Conservation (phyloP, 2,888 invertebrate species). For the Mythimna loreyi region DNA sequence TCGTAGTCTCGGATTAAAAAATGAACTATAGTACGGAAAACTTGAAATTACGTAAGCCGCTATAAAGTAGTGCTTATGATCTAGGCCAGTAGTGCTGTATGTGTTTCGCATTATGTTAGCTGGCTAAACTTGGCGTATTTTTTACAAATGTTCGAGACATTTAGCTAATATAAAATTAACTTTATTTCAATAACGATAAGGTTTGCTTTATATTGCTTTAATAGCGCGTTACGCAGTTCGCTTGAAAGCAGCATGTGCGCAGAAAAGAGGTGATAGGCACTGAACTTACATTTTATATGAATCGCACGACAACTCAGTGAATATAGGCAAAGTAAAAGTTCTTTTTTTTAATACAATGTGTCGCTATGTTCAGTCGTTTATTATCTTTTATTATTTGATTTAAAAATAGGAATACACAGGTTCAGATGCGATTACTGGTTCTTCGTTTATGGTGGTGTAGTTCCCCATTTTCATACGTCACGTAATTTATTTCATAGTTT, state of each 20-base stretch:
- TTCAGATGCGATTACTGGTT: constrained; percentile 11
- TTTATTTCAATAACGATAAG: neutral
- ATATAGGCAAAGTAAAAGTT: neutral
- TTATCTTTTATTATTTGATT: neutral
- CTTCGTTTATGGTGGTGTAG: constrained; percentile 50
- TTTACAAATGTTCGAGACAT: neutral
- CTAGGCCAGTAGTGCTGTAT: constrained; percentile 3
- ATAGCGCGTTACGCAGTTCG: constrained; percentile 20
- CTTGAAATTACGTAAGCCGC: neutral
- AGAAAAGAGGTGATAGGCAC: constrained; percentile 37
- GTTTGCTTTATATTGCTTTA: neutral
- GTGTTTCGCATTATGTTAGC: neutral
- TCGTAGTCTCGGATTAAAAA: too few species aligned
- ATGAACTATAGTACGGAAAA: too few species aligned
- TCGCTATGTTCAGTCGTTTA: neutral
- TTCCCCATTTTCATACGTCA: constrained; percentile 21
- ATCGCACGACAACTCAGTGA: constrained; percentile 2
- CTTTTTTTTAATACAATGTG: neutral
- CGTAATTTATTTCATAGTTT: constrained; percentile 11
- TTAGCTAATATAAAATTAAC: neutral
- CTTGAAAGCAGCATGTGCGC: constrained; percentile 3
- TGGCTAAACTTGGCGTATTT: neutral
- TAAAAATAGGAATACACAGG: neutral
- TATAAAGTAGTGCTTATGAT: constrained; percentile 4
- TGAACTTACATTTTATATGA: constrained; percentile 4